These are phyloP conservation scores for Lochmaea crataegi DNA, from an alignment of 2,888 invertebrate genomes.

Conservation along the genomic window DNA sequence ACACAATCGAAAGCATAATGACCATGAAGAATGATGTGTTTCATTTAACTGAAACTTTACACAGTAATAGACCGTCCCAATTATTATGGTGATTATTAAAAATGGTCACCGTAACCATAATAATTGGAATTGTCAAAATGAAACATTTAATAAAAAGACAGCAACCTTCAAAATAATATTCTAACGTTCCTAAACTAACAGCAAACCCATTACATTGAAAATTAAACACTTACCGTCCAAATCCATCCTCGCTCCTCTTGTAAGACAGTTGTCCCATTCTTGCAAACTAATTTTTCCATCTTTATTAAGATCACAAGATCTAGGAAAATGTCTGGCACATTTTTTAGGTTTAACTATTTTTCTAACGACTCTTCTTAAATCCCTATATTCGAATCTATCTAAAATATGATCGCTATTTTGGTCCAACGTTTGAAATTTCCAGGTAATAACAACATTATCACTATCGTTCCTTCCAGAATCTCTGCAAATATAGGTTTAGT, in stretches of 20 bases:
- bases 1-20: too few relatives aligned
- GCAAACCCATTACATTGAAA: background rate
- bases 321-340: slow-evolving; percentile 89
- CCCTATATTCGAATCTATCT: slow-evolving; percentile 85
- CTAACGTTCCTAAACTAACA: background rate
- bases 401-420: slow-evolving; percentile 80
- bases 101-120: background rate
- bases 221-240: slow-evolving; percentile 78
- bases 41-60: too few relatives aligned
- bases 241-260: slow-evolving; percentile 71
- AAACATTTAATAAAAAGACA: background rate
- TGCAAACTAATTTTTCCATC: slow-evolving; percentile 81
- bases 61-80: too few relatives aligned
- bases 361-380: slow-evolving; percentile 83
- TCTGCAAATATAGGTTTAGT: slow-evolving; percentile 48
- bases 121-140: background rate
- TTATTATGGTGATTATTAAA: too few relatives aligned
- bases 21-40: too few relatives aligned
- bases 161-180: background rate
- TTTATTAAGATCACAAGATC: slow-evolving; percentile 86
- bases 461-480: slow-evolving; percentile 56
- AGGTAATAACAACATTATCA: slow-evolving; percentile 77
- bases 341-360: slow-evolving; percentile 90
- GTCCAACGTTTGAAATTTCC: slow-evolving; percentile 92
- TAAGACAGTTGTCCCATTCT: slow-evolving; percentile 91